Conservation (phyloP, 2,888 invertebrate species). For the Chrysotoxum bicinctum region DNA sequence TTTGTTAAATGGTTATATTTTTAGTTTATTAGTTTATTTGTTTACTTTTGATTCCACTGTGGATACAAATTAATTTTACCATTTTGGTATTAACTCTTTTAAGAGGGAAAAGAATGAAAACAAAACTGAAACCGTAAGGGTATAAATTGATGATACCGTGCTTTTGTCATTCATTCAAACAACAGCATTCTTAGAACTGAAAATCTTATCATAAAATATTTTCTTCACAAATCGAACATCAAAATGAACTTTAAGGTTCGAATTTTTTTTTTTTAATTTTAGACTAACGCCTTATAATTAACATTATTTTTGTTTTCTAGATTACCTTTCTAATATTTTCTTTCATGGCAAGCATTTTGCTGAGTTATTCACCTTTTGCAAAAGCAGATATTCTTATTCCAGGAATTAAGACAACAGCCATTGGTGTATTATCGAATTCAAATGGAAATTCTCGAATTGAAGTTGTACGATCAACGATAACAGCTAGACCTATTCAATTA, state of each 20-base stretch:
- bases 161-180: neutral
- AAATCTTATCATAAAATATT: neutral
- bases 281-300: neutral
- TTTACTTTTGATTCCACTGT: neutral
- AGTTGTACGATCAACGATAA: conserved; percentile 14
- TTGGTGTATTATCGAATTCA: conserved; percentile 22
- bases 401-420: conserved; percentile 8
- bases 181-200: neutral
- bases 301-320: conserved; percentile 1
- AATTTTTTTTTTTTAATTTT: neutral
- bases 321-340: neutral
- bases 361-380: neutral
- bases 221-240: neutral
- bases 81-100: neutral
- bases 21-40: too few relatives aligned
- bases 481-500: conserved; percentile 27
- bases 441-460: conserved; percentile 23
- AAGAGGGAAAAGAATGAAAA: neutral
- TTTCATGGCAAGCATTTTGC: neutral
- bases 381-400: conserved; percentile 26
- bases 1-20: too few relatives aligned
- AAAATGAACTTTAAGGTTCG: conserved; percentile 38
- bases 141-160: conserved; percentile 1
- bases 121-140: neutral
- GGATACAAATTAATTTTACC: neutral